Percentiles rank a stretch among this genome's conserved stretches.
phyloP scores from a whole-genome alignment of 2,888 invertebrate species.

The Microplitis deprimator region DNA sequence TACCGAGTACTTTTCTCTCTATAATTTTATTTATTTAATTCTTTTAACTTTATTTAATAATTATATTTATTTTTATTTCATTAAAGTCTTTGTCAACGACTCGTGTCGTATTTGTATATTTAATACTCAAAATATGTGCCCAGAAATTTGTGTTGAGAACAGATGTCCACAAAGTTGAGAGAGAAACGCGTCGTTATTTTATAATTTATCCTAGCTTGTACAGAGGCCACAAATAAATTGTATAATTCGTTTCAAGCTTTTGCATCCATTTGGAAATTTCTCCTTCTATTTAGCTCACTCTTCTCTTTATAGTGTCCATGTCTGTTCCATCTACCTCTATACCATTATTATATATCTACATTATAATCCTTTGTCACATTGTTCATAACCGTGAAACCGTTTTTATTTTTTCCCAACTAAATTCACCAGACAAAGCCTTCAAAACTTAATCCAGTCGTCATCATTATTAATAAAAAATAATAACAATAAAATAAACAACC shows the following conservation, averaged over 20 bases:
- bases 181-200: slow-evolving; percentile 24
- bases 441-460: too few relatives aligned
- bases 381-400: slow-evolving; percentile 40
- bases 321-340: background rate
- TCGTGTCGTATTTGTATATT: slow-evolving; percentile 17
- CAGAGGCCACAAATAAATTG: slow-evolving; percentile 30
- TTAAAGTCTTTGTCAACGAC: background rate
- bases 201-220: slow-evolving; percentile 29
- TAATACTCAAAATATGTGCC: slow-evolving; percentile 10
- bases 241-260: slow-evolving; percentile 39
- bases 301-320: background rate
- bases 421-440: background rate
- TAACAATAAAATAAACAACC: too few relatives aligned
- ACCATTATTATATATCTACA: background rate
- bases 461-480: too few relatives aligned
- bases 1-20: background rate
- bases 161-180: slow-evolving; percentile 3
- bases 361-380: slow-evolving; percentile 28
- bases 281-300: background rate
- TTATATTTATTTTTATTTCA: background rate
- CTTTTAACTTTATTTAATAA: background rate
- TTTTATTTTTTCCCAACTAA: slow-evolving; percentile 40
- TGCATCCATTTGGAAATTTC: slow-evolving; percentile 14
- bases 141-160: slow-evolving; percentile 12
- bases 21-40: background rate